phyloP scores from a whole-genome alignment of 2,113 vertebrate genomes.

The Sceloporus tristichus region DNA sequence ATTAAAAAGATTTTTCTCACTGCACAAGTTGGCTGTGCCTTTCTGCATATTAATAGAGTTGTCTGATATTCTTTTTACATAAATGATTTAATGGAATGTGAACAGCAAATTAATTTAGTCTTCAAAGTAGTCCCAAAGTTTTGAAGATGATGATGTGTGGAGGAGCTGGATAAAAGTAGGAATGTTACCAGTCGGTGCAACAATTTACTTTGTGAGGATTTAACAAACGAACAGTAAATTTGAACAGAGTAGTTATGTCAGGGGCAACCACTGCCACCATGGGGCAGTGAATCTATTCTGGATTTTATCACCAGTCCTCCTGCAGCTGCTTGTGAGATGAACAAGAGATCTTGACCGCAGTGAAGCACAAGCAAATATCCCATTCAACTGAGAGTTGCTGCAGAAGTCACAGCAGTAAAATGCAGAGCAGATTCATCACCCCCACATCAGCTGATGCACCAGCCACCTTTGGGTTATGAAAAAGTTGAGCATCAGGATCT shows the following conservation, averaged over 20 bases:
- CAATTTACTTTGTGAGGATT: not conserved
- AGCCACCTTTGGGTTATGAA: not conserved
- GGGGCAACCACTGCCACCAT: no score
- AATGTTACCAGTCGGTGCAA: conserved; percentile 8
- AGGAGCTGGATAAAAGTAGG: not conserved
- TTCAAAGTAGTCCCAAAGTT: not conserved
- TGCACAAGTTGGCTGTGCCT: not conserved
- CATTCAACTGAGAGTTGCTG: no score
- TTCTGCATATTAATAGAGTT: not conserved
- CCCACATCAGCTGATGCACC: no score
- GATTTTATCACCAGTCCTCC: no score
- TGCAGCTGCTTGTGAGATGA: no score
- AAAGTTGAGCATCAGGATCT: not conserved
- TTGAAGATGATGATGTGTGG: no score
- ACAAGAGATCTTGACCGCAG: no score
- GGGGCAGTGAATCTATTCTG: no score
- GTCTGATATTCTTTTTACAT: not conserved
- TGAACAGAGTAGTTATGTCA: not conserved
- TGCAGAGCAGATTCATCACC: no score
- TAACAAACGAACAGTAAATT: not conserved
- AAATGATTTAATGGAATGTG: not conserved
- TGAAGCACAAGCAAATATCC: no score
- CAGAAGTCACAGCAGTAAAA: no score
- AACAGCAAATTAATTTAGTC: not conserved
- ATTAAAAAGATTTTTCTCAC: not conserved